A percentile compares a stretch with the other conserved stretches of the same genome.
phyloP scores from a whole-genome alignment of 2,113 vertebrate genomes.

The Mormyrus iriodes region DNA sequence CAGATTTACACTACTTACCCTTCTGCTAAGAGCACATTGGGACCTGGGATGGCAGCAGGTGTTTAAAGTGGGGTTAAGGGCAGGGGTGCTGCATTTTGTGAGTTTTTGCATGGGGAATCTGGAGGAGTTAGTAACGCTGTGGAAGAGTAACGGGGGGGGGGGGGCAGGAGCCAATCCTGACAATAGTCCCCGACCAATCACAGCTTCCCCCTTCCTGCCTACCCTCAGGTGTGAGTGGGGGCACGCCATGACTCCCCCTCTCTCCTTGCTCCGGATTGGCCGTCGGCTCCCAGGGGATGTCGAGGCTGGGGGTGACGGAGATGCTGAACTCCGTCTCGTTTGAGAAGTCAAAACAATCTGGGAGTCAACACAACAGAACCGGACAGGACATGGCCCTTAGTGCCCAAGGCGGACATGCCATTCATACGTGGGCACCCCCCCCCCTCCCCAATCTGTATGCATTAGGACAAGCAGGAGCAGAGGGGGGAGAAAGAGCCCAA shows the following conservation, averaged over 20 bases:
- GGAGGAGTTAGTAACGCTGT: conserved; percentile 52
- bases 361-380: conserved; percentile 88
- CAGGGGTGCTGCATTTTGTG: conserved; percentile 29
- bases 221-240: conserved; percentile 93
- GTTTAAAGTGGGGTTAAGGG: conserved; percentile 26
- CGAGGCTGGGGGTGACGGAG: conserved; percentile 80
- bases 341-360: conserved; percentile 99
- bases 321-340: conserved; percentile 85
- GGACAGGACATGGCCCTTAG: conserved; percentile 72
- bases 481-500: conserved; percentile 31
- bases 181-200: conserved; percentile 67
- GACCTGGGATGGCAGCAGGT: conserved; percentile 29
- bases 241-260: conserved; percentile 80
- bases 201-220: conserved; percentile 82
- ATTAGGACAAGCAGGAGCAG: conserved; percentile 27
- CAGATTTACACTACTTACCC: conserved; percentile 58
- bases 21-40: conserved; percentile 52
- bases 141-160: conserved; percentile 43
- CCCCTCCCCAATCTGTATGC: conserved; percentile 19
- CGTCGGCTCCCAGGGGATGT: conserved; percentile 75
- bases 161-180: conserved; percentile 38
- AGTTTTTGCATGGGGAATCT: conserved; percentile 28
- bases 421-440: not conserved
- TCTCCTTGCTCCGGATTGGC: conserved; percentile 79
- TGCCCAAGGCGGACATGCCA: conserved; percentile 36